phyloP scores from a whole-genome alignment of 1,140 invertebrate genomes.

The Macrocentrus cingulum region DNA sequence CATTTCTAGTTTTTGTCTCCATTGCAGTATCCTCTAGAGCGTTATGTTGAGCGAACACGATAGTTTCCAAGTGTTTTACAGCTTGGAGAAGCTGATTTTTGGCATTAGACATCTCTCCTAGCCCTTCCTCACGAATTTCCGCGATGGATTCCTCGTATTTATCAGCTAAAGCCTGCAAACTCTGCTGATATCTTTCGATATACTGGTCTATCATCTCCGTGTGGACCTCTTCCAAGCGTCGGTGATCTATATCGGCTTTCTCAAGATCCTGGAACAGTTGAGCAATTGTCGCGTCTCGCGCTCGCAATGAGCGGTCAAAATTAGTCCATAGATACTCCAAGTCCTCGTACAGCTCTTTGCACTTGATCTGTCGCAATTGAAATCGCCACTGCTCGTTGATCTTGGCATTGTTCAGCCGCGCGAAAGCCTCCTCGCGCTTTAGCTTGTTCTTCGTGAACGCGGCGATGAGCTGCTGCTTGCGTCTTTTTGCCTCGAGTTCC shows the following conservation, averaged over 20 bases:
- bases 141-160: conserved; percentile 58
- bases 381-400: conserved; percentile 82
- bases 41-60: conserved; percentile 37
- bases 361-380: conserved; percentile 73
- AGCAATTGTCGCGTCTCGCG: conserved; percentile 68
- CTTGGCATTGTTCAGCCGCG: conserved; percentile 76
- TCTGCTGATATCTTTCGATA: conserved; percentile 62
- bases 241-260: conserved; percentile 71
- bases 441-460: conserved; percentile 79
- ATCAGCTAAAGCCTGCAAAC: conserved; percentile 59
- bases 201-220: conserved; percentile 69
- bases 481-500: conserved; percentile 73
- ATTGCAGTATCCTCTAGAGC: conserved; percentile 35
- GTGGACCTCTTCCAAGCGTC: conserved; percentile 67
- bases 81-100: conserved; percentile 32
- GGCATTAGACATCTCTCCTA: conserved; percentile 35
- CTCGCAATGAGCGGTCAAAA: conserved; percentile 64
- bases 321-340: conserved; percentile 64
- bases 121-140: conserved; percentile 31
- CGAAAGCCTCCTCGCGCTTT: conserved; percentile 75
- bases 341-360: conserved; percentile 69
- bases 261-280: conserved; percentile 67
- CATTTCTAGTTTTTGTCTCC: conserved; percentile 40
- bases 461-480: conserved; percentile 76
- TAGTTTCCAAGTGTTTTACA: conserved; percentile 38